Conservation (phyloP, 2,888 invertebrate species). For the Agapetus fuscipes region DNA sequence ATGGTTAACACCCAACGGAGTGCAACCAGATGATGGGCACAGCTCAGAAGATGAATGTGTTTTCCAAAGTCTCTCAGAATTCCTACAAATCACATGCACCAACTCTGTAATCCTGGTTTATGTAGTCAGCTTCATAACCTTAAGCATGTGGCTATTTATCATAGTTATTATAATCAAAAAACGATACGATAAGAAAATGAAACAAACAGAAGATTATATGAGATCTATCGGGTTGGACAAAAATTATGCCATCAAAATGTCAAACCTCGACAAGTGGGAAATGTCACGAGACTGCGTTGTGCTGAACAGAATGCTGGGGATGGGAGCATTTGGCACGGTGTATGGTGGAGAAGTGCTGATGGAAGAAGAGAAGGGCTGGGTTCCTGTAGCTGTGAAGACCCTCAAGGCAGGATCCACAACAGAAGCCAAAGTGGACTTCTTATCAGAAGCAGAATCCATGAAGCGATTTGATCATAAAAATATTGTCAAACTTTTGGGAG, state of each 20-base stretch:
- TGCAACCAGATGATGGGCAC: constrained; percentile 59
- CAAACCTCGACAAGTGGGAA: constrained; percentile 77
- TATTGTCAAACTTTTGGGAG: constrained; percentile 74
- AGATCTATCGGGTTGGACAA: constrained; percentile 57
- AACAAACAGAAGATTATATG: constrained; percentile 57
- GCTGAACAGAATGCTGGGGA: constrained; percentile 74
- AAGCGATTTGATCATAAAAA: constrained; percentile 87
- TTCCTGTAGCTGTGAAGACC: constrained; percentile 82
- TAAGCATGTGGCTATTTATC: constrained; percentile 46
- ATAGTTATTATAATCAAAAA: constrained; percentile 55
- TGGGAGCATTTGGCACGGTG: constrained; percentile 89
- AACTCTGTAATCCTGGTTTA: constrained; percentile 59
- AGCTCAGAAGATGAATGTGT: constrained; percentile 51
- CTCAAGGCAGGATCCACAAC: constrained; percentile 72
- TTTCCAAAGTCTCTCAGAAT: constrained; percentile 55
- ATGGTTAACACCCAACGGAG: constrained; percentile 55
- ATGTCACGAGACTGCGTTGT: constrained; percentile 75
- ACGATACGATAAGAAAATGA: constrained; percentile 58
- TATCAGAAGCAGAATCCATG: constrained; percentile 91
- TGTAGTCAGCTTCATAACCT: constrained; percentile 46
- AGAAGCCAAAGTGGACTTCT: constrained; percentile 83
- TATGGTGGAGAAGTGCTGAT: constrained; percentile 83
- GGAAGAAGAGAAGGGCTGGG: constrained; percentile 59
- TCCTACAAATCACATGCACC: constrained; percentile 62
- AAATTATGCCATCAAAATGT: constrained; percentile 29